Conservation (phyloP, 2,888 invertebrate genomes). For the Drosophila infuscata region DNA sequence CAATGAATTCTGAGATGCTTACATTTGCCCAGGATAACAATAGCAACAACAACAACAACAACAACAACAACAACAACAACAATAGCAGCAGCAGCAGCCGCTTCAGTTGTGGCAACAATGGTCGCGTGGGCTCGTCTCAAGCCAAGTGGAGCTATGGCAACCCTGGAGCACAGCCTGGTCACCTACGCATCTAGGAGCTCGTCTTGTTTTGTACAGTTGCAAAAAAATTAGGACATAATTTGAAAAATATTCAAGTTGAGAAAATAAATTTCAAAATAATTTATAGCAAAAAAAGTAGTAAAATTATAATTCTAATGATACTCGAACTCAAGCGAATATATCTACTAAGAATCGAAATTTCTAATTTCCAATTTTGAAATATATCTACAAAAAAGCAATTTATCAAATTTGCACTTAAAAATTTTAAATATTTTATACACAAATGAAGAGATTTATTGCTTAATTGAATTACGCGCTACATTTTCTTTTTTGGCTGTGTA, state of each 20-base stretch:
- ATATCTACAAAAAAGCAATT: not conserved
- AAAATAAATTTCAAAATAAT: not conserved
- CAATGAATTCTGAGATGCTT: slow-evolving; percentile 25
- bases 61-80: slow-evolving; percentile 13
- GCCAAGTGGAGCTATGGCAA: slow-evolving; percentile 11
- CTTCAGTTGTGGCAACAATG: slow-evolving; percentile 7
- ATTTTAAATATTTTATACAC: not conserved
- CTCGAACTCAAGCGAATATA: not conserved
- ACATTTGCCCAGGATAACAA: slow-evolving; percentile 35
- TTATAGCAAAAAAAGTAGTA: not conserved
- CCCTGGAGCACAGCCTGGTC: slow-evolving; percentile 6
- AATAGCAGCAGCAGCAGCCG: not conserved
- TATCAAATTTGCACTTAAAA: not conserved
- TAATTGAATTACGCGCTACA: not conserved
- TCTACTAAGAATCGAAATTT: not conserved
- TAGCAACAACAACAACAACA: slow-evolving; percentile 10
- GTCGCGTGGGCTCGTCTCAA: slow-evolving; percentile 37
- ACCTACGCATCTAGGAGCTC: slow-evolving; percentile 21
- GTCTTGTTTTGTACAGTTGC: not conserved
- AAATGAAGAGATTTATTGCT: not conserved
- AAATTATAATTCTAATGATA: not conserved
- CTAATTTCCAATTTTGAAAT: not conserved
- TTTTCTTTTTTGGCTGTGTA: not conserved
- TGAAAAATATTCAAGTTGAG: not conserved
- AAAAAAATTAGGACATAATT: not conserved